phyloP scores from a whole-genome alignment of 64 coral and sea anemone species.

The Pachyseris speciosa region DNA sequence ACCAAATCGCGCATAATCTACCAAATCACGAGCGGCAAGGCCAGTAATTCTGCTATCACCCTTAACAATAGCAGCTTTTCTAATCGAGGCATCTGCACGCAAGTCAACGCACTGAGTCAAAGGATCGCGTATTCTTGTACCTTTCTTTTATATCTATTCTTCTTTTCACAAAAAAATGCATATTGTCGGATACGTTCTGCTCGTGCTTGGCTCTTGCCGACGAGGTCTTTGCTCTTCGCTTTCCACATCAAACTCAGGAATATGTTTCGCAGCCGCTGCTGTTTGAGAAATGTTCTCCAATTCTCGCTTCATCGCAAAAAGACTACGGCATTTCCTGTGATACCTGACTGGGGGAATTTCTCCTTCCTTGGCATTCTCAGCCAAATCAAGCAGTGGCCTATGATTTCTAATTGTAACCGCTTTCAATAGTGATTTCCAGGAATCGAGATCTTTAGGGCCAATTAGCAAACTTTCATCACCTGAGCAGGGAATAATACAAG shows the following conservation, averaged over 20 bases:
- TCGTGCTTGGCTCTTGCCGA: constrained; percentile 1
- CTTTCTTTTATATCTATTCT: neutral
- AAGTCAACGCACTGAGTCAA: neutral
- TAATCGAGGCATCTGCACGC: neutral
- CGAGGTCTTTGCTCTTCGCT: no score
- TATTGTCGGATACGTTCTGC: constrained; percentile 18
- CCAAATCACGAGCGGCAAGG: neutral
- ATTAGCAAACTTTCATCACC: no score
- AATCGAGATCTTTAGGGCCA: constrained; percentile 1
- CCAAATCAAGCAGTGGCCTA: constrained; percentile 38
- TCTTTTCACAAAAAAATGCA: neutral
- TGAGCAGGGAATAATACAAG: no score
- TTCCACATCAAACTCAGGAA: neutral
- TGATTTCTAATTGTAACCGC: constrained; percentile 23
- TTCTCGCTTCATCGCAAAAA: constrained; percentile 70
- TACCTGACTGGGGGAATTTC: constrained; percentile 27
- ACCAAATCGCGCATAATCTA: neutral
- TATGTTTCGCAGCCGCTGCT: neutral
- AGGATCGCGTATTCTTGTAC: neutral
- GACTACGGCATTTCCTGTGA: constrained; percentile 41
- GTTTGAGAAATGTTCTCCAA: constrained; percentile 2
- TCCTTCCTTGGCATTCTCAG: neutral
- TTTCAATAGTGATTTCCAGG: constrained; percentile 16
- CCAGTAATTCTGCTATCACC: neutral
- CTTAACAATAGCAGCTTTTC: neutral